Evolutionary conservation across 1,140 invertebrate species (phyloP), one percentile per base, ranked within the genome.

Genomic region (Dreissena polymorpha): DNA sequence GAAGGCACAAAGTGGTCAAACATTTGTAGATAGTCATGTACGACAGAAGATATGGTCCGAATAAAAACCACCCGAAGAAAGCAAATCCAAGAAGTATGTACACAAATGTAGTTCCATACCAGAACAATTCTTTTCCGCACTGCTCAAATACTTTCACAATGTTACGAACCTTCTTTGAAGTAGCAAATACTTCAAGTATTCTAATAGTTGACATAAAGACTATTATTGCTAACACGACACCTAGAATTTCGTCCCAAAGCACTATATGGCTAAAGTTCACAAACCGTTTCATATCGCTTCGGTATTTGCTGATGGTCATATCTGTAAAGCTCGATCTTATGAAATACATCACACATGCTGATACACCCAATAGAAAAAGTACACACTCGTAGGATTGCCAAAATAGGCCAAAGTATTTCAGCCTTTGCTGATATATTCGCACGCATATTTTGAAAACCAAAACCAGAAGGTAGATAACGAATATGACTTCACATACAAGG

Each of bases 1-100:
- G 94, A 51, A 95, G 92, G 21, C 96, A 93, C 68, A 96, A 92
- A 14, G 96, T 96, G n/a, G 49, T 65, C 75, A 83, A n/a, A 27
- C 50, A 49, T 0, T 65, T 64, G 49, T 55, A 49, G n/a, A 86
- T 7, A 63, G 67, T 67, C 57, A 65, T 73, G 65, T 83, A 86
- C 13, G 57, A 55, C 2, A 18, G 10, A 0, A 79, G 49, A 23
- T 68, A 23, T 10, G 80, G 27, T 23, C 79, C 80, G 71, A 87
- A 87, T 13, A 83, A 49, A 0, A 85, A n/a, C 12, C 55, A 39
- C 14, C 79, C 80, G 0, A 79, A 25, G 10, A 76, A 25, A 60
- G 27, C 67, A 29, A 76, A 87, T 8, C 23, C 70, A 14, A 65
- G 1, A 39, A 85, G 29, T 13, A 82, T 57, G 51, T 73, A 64